phyloP scores from a whole-genome alignment of 2,113 vertebrate species.

The Cochlearius cochlearius region DNA sequence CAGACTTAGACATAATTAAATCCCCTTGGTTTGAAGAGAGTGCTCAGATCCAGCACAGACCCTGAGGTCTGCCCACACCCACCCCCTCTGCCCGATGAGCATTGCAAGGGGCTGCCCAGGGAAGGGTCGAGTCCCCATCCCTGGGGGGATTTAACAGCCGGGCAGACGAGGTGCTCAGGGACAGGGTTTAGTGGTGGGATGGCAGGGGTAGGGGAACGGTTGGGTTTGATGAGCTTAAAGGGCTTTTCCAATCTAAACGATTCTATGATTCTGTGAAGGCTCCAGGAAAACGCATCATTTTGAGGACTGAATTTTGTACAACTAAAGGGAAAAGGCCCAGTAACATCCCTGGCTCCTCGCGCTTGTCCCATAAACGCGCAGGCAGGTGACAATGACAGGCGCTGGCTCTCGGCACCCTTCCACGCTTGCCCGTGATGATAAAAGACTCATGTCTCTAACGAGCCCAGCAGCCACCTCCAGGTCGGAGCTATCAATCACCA shows the following conservation, averaged over 20 bases:
- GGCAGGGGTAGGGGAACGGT: too few species aligned
- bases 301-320: background rate
- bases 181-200: too few species aligned
- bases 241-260: too few species aligned
- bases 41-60: background rate
- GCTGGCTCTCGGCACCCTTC: background rate
- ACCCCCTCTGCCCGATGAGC: background rate
- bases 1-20: background rate
- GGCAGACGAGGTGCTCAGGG: too few species aligned
- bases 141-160: too few species aligned
- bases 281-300: background rate
- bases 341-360: background rate
- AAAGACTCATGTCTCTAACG: background rate
- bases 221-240: too few species aligned
- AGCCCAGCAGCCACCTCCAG: background rate
- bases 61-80: background rate
- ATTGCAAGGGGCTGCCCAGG: too few species aligned
- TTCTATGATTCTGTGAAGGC: too few species aligned
- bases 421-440: rapidly evolving
- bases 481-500: background rate
- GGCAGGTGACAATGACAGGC: background rate
- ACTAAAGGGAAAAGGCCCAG: background rate
- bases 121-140: too few species aligned
- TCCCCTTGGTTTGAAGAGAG: background rate
- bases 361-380: background rate